A percentile compares a stretch with the other conserved stretches of the same genome.
phyloP scores from a whole-genome alignment of 1,140 invertebrate genomes.

The Prorops nasuta region DNA sequence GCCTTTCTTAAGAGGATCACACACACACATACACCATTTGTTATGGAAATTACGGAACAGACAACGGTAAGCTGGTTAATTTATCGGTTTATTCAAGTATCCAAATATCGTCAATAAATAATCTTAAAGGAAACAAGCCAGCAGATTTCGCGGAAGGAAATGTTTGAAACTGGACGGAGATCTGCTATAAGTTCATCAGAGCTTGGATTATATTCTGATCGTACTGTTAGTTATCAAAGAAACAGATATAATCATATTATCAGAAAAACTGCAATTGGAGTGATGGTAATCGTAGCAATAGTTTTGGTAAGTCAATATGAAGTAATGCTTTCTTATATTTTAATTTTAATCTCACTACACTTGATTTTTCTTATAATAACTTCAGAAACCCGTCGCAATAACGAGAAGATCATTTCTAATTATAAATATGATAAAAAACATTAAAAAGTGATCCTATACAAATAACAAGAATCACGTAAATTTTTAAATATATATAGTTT shows the following conservation, averaged over 20 bases:
- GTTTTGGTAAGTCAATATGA: slow-evolving; percentile 41
- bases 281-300: slow-evolving; percentile 50
- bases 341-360: no score
- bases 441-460: neutral
- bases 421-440: neutral
- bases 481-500: no score
- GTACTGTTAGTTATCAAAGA: slow-evolving; percentile 39
- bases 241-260: slow-evolving; percentile 38
- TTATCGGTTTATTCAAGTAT: slow-evolving; percentile 3
- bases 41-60: no score
- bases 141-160: slow-evolving; percentile 30
- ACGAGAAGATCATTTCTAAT: no score
- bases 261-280: slow-evolving; percentile 45
- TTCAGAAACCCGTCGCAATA: no score
- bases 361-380: no score
- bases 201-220: slow-evolving; percentile 52
- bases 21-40: no score
- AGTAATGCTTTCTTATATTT: no score
- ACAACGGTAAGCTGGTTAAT: slow-evolving; percentile 3
- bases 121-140: slow-evolving; percentile 8
- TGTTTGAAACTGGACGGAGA: slow-evolving; percentile 47
- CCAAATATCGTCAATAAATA: slow-evolving; percentile 5
- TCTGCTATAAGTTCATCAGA: slow-evolving; percentile 51
- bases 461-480: no score
- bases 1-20: no score